These are phyloP conservation scores for Rhysida immarginata DNA, from an alignment of 1,140 invertebrate genomes.

Conservation along the genomic window DNA sequence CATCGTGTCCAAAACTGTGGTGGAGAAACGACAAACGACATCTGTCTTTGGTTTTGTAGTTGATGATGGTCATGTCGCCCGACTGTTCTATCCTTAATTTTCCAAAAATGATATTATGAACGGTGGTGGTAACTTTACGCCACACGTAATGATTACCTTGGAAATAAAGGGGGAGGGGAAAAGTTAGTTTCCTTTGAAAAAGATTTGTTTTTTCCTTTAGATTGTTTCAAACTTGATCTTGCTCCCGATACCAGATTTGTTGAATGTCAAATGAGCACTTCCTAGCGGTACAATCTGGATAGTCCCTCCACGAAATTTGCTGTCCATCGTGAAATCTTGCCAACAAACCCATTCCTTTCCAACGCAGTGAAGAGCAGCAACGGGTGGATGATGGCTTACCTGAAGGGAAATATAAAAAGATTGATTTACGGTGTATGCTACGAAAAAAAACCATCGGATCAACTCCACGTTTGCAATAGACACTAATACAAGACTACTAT, in stretches of 20 bases:
- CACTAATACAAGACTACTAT: no score
- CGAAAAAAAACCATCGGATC: no score
- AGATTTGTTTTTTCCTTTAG: no score
- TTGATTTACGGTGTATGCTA: no score
- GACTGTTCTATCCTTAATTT: constrained; percentile 98
- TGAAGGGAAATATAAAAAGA: constrained; percentile 18
- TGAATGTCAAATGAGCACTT: constrained; percentile 63
- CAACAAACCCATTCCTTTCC: constrained; percentile 73
- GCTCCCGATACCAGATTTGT: constrained; percentile 36
- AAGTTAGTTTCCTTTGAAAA: not conserved
- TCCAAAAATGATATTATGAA: constrained; percentile 98
- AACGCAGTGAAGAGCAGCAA: constrained; percentile 85
- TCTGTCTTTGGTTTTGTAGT: constrained; percentile 72
- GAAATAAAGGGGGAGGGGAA: constrained; percentile 8
- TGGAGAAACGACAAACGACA: constrained; percentile 91
- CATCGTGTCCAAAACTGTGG: constrained; percentile 94
- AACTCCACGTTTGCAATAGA: no score
- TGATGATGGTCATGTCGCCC: constrained; percentile 94
- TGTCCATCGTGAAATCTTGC: constrained; percentile 98
- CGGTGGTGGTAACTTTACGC: constrained; percentile 96
- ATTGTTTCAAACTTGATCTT: no score
- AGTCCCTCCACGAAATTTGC: constrained; percentile 96
- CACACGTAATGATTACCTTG: constrained; percentile 83
- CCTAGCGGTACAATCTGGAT: constrained; percentile 84
- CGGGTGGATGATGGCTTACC: constrained; percentile 96